A percentile compares a stretch with the other conserved stretches of the same genome.
phyloP scores from a whole-genome alignment of 1,140 invertebrate species.

The Lordiphosa mommai region DNA sequence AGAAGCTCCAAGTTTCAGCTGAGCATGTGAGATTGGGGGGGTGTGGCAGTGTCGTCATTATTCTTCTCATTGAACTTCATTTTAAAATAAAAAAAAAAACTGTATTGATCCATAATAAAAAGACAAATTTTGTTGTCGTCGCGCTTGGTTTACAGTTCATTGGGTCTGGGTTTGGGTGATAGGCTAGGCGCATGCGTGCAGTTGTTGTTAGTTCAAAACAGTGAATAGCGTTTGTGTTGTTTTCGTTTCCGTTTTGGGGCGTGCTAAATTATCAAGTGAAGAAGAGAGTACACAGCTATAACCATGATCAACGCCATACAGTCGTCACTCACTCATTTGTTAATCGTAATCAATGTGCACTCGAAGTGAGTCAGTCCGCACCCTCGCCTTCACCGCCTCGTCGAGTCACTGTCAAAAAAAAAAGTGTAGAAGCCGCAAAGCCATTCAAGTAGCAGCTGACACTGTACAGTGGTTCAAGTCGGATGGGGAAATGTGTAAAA shows the following conservation, averaged over 20 bases:
- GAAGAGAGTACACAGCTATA: conserved; percentile 47
- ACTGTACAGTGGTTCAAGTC: not conserved
- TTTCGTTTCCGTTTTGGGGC: conserved; percentile 43
- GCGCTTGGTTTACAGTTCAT: conserved; percentile 62
- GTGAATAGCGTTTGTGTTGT: conserved; percentile 28
- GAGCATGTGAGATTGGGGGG: conserved; percentile 19
- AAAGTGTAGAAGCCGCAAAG: not conserved
- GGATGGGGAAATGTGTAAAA: not conserved
- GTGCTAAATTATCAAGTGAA: conserved; percentile 46
- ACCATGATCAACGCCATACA: conserved; percentile 52
- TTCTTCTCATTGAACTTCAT: conserved; percentile 23
- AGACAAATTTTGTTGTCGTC: conserved; percentile 37
- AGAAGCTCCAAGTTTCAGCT: not conserved
- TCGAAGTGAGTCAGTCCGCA: conserved; percentile 2
- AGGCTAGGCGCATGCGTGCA: conserved; percentile 32
- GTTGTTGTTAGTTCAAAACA: conserved; percentile 19
- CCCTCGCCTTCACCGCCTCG: not conserved
- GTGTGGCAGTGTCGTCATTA: conserved; percentile 45
- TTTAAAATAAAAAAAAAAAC: no score
- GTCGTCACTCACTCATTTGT: conserved; percentile 23
- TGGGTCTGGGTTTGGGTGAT: conserved; percentile 23
- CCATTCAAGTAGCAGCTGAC: conserved; percentile 7
- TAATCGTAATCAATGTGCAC: conserved; percentile 21
- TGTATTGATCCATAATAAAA: conserved; percentile 55
- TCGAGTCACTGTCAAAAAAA: conserved; percentile 2